Conservation (phyloP, 2,888 invertebrate genomes). For the Oligia fasciuncula region DNA sequence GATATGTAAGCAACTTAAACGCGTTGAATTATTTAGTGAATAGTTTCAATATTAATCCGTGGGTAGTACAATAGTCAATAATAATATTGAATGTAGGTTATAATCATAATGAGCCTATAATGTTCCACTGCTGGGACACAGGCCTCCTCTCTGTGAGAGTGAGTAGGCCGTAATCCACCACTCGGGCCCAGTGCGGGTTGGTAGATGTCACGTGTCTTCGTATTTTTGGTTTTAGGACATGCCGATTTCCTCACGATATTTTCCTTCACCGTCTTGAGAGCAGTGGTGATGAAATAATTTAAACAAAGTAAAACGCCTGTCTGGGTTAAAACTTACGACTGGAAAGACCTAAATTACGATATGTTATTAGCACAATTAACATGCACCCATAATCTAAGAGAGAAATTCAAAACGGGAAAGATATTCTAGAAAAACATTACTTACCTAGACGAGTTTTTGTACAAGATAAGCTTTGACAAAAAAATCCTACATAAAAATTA, state of each 20-base stretch:
- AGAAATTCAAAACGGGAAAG: not conserved
- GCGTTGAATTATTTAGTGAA: not conserved
- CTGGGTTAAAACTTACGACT: not conserved
- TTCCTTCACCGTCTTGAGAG: no score
- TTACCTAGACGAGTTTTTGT: not conserved
- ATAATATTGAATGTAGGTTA: not conserved
- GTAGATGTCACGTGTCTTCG: no score
- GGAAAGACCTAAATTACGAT: not conserved
- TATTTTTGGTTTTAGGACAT: no score
- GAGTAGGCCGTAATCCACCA: no score
- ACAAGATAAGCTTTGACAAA: not conserved
- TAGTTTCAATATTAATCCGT: constrained; percentile 8
- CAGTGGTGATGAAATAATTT: no score
- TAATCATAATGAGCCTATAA: not conserved
- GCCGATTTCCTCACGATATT: no score
- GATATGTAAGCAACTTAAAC: not conserved
- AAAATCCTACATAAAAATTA: not conserved
- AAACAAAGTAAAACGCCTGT: not conserved
- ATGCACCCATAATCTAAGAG: not conserved
- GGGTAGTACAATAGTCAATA: not conserved
- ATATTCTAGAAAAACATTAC: no score
- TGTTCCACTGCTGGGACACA: not conserved
- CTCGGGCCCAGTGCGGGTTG: no score
- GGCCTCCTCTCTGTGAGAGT: no score
- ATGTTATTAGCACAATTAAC: not conserved